phyloP scores from a whole-genome alignment of 2,888 invertebrate species.

The Andrena camellia region DNA sequence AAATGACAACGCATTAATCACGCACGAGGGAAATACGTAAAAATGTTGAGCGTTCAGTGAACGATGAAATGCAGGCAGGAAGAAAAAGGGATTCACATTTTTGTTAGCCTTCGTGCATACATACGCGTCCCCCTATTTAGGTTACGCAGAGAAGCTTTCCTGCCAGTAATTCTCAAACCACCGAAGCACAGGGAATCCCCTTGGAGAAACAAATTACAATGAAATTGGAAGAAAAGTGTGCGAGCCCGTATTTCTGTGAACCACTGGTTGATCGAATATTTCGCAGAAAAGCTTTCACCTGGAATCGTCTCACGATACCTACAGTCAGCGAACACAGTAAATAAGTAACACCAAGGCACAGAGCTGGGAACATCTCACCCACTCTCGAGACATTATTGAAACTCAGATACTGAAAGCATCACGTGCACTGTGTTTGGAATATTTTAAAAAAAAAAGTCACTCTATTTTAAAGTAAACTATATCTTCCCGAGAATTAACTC shows the following conservation, averaged over 20 bases:
- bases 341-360: background rate
- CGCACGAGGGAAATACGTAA: conserved; percentile 2
- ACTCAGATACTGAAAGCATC: no score
- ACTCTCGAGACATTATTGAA: background rate
- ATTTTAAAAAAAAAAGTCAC: no score
- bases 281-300: conserved; percentile 3
- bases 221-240: conserved; percentile 4
- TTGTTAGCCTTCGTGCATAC: conserved; percentile 25
- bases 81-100: conserved; percentile 27
- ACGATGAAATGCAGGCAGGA: conserved; percentile 7
- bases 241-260: background rate
- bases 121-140: conserved; percentile 3
- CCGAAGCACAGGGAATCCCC: background rate
- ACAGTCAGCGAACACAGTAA: background rate
- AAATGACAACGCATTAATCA: conserved; percentile 52
- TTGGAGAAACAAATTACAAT: conserved; percentile 24
- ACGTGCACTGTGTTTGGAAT: no score
- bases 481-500: no score
- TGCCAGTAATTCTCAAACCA: conserved; percentile 24
- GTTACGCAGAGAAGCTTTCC: conserved; percentile 18
- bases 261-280: conserved; percentile 11
- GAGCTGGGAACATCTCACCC: background rate
- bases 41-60: conserved; percentile 20
- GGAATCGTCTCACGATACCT: background rate
- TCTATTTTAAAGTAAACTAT: no score